These are phyloP conservation scores for Nomada flava DNA, from an alignment of 2,888 invertebrate genomes.

Conservation along the genomic window DNA sequence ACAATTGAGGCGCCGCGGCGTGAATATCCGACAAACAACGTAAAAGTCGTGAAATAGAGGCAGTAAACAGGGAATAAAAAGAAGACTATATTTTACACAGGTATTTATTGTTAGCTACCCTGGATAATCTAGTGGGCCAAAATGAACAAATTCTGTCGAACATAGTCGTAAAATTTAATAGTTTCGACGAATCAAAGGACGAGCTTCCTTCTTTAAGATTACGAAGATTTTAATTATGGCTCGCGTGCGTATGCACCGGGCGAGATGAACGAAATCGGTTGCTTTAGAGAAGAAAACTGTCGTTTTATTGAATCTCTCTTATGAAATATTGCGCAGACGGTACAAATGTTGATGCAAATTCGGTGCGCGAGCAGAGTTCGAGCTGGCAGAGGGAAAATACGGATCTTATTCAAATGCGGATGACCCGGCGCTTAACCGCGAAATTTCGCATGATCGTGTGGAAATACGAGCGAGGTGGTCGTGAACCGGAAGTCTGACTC, in stretches of 20 bases:
- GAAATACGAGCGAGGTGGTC: conserved; percentile 37
- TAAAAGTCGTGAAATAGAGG: too few relatives aligned
- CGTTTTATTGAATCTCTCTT: conserved; percentile 32
- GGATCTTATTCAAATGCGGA: conserved; percentile 58
- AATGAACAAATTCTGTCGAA: too few relatives aligned
- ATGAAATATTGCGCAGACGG: conserved; percentile 7
- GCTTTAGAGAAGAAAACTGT: conserved; percentile 1
- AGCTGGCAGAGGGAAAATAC: conserved; percentile 49
- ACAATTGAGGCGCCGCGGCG: not conserved
- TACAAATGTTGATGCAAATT: conserved; percentile 36
- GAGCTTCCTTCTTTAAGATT: not conserved
- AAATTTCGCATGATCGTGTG: conserved; percentile 34
- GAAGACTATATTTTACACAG: too few relatives aligned
- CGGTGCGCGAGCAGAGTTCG: conserved; percentile 9
- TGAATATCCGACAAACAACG: too few relatives aligned
- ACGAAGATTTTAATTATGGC: conserved; percentile 25
- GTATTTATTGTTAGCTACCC: too few relatives aligned
- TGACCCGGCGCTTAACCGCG: conserved; percentile 25
- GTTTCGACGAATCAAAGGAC: not conserved
- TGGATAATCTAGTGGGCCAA: too few relatives aligned
- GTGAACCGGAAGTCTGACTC: conserved; percentile 31
- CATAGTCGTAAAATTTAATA: too few relatives aligned
- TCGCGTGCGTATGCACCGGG: too few relatives aligned
- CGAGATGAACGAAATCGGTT: too few relatives aligned
- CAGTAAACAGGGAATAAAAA: too few relatives aligned